Percentiles rank a stretch among this genome's conserved stretches.
These are phyloP conservation scores for Falco cherrug DNA, from an alignment of 2,797 vertebrate genomes.

Conservation along the genomic window DNA sequence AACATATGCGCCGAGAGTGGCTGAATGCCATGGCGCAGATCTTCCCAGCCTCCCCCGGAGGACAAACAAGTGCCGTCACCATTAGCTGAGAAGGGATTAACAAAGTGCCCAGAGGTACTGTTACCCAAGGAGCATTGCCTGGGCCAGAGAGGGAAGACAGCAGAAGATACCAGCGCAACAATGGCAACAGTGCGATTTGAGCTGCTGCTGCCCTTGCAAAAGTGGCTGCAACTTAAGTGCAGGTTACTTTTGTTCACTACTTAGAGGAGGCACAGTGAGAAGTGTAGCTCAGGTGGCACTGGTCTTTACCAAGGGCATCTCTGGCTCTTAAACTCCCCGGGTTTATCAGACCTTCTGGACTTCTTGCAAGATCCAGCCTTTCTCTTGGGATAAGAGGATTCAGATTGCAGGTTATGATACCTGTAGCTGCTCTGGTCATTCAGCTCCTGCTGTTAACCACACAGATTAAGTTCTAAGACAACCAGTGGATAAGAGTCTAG, in stretches of 20 bases:
- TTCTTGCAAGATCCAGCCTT: background rate
- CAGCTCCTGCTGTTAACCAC: background rate
- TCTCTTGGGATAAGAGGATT: background rate
- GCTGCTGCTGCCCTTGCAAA: background rate
- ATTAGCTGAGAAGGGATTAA: background rate
- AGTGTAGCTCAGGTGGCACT: background rate
- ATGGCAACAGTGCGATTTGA: accelerated
- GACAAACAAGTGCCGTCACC: background rate
- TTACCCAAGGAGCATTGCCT: background rate
- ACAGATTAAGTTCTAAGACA: background rate
- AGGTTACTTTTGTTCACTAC: background rate
- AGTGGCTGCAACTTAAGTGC: background rate
- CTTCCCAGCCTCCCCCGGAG: background rate
- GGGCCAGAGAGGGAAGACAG: background rate
- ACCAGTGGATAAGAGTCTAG: background rate
- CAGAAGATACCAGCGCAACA: background rate
- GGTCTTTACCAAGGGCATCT: background rate
- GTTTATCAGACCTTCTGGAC: background rate
- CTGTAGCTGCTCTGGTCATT: background rate
- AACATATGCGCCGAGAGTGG: accelerated
- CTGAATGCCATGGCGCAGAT: background rate
- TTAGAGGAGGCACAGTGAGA: background rate
- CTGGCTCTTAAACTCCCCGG: background rate
- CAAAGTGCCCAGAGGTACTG: background rate
- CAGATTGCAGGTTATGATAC: background rate